Conservation (phyloP, 2,113 vertebrate species). For the Vanacampus margaritifer region DNA sequence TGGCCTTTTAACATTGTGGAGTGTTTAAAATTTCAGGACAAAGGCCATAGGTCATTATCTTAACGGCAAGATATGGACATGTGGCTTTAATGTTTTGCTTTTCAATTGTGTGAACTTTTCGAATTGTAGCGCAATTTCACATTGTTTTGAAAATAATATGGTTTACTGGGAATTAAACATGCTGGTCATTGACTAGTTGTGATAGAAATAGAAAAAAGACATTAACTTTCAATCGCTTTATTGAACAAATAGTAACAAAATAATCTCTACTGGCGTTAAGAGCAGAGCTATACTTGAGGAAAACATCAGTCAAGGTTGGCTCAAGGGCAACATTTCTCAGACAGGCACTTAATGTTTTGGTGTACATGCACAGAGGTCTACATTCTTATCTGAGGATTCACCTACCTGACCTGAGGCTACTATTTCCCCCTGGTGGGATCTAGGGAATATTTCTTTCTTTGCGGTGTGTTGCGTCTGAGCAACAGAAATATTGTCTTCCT, state of each 20-base stretch:
- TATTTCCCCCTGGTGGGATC: constrained; percentile 51
- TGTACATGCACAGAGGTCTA: constrained; percentile 31
- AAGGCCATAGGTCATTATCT: constrained; percentile 27
- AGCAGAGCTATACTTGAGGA: constrained; percentile 40
- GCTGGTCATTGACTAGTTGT: neutral
- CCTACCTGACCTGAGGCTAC: constrained; percentile 47
- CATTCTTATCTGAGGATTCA: constrained; percentile 54
- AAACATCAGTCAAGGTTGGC: constrained; percentile 64
- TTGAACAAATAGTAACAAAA: too few relatives aligned
- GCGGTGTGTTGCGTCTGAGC: constrained; percentile 45
- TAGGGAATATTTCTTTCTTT: constrained; percentile 47
- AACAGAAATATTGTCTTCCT: constrained; percentile 48
- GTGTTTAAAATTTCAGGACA: constrained; percentile 40
- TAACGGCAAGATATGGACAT: neutral
- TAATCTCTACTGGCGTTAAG: constrained; percentile 26
- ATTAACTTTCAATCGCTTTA: too few relatives aligned
- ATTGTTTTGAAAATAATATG: too few relatives aligned
- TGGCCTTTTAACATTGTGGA: constrained; percentile 36
- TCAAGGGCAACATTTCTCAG: constrained; percentile 53
- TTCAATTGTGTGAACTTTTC: neutral
- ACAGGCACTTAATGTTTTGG: constrained; percentile 38
- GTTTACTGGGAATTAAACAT: neutral
- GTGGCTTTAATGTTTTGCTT: neutral
- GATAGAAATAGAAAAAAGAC: too few relatives aligned
- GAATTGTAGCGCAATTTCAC: neutral